phyloP scores from a whole-genome alignment of 2,797 vertebrate species.

The Cyprinella venusta region DNA sequence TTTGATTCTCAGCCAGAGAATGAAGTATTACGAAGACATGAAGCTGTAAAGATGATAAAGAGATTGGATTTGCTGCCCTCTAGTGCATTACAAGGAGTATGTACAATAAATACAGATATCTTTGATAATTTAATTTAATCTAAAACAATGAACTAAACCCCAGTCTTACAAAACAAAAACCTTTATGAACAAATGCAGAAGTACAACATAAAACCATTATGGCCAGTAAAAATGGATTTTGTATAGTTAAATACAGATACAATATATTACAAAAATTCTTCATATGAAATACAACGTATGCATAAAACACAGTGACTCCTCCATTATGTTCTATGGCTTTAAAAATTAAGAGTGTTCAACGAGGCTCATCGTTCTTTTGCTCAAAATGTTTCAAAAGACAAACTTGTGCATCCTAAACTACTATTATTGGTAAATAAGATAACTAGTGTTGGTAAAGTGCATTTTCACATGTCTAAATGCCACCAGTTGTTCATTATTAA shows the following conservation, averaged over 20 bases:
- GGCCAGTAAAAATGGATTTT: not conserved
- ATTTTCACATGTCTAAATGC: conserved; percentile 20
- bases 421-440: not conserved
- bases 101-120: not conserved
- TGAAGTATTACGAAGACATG: not conserved
- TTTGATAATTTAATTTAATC: not conserved
- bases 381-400: not conserved
- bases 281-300: not conserved
- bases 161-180: not conserved
- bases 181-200: not conserved
- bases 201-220: not conserved
- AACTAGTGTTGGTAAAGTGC: conserved; percentile 6
- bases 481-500: not conserved
- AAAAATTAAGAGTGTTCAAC: not conserved
- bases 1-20: not conserved
- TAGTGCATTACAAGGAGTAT: not conserved
- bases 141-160: not conserved
- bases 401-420: not conserved
- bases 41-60: no score
- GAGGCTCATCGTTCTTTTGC: not conserved
- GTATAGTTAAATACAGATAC: not conserved
- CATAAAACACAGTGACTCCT: not conserved
- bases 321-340: not conserved
- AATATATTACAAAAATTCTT: not conserved
- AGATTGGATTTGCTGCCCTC: not conserved